Base-by-base conservation (phyloP, 92 coral and sea anemone genomes). In the Zoanthus sansibaricus region DNA sequence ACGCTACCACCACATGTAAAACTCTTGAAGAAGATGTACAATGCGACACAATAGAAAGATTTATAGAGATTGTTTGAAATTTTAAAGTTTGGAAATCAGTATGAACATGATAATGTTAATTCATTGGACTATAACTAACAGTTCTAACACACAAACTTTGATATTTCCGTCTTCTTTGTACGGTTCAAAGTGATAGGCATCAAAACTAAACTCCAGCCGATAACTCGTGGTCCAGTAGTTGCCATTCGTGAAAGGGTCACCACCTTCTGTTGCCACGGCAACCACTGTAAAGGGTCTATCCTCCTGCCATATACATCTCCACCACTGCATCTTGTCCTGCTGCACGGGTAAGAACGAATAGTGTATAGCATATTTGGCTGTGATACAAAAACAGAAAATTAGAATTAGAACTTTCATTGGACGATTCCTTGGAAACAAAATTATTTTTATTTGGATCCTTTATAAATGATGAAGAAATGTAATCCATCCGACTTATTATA, bases 251-350 rank as follows among this genome's bases (percentile, higher is more conserved):
- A 18, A 80, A 31, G 85, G 85, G 17, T 80, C 85, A 51, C 85
- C 85, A 5, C 31, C 85, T 66, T 80, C 85, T 10, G 85, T 80
- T 64, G 85, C 85, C 75, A 80, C 85, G 45, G 85, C 85, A 66
- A 66, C 62, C 74, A 69, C 73, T 25, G 25, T 46, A 25, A 80
- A 62, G 13, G 85, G 75, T 15, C 66, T 80, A 44, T 67, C 47
- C 15, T 80, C 85, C 44, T 67, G 72, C 85, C 85, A 80, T 13
- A 69, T 3, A 42, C 85, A 80, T 47, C 85, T 66, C 59, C 72
- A 80, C 85, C 85, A 80, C 15, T 80, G 85, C 85, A 80, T 80
- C 73, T 80, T 80, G 59, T 80, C 73, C 42, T 48, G 72, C n/a
- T 3, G 45, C 7, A 74, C 46, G 46, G 85, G 85, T 11, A 64